phyloP scores from a whole-genome alignment of 2,113 vertebrate genomes.

The Lepidiolamprologus cunningtoni region DNA sequence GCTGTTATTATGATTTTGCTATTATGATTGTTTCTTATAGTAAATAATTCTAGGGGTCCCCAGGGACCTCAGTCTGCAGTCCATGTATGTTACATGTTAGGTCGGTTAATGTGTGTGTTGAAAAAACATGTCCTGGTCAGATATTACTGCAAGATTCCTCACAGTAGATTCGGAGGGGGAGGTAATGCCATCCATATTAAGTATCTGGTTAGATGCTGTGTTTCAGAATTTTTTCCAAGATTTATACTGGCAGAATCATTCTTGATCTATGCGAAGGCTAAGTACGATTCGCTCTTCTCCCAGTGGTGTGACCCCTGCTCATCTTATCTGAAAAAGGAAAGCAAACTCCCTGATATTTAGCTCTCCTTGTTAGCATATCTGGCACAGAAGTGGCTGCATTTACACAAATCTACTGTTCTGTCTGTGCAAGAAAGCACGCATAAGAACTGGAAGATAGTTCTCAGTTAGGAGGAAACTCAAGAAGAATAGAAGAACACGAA shows the following conservation, averaged over 20 bases:
- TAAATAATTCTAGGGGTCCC: not conserved
- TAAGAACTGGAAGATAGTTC: not conserved
- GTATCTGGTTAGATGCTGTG: not conserved
- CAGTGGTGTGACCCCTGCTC: not conserved
- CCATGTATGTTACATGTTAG: not conserved
- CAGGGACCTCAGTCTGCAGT: not conserved
- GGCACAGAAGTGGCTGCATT: not conserved
- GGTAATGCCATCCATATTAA: not conserved
- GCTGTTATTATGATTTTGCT: not conserved
- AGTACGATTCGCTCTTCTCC: not conserved
- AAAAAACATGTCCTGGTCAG: not conserved
- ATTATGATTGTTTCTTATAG: not conserved
- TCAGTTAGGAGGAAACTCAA: not conserved
- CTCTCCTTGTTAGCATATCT: not conserved
- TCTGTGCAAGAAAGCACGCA: not conserved
- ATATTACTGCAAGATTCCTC: not conserved
- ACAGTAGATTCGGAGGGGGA: not conserved
- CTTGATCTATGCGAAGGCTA: not conserved
- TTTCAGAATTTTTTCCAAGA: not conserved
- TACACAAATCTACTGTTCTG: not conserved
- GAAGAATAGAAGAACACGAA: not conserved
- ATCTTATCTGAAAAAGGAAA: not conserved
- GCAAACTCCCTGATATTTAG: not conserved
- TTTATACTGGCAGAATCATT: not conserved
- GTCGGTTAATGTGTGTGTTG: not conserved